Evolutionary conservation across 2,113 vertebrate genomes (phyloP).

Genomic region (Forbesichthys agassizii): DNA sequence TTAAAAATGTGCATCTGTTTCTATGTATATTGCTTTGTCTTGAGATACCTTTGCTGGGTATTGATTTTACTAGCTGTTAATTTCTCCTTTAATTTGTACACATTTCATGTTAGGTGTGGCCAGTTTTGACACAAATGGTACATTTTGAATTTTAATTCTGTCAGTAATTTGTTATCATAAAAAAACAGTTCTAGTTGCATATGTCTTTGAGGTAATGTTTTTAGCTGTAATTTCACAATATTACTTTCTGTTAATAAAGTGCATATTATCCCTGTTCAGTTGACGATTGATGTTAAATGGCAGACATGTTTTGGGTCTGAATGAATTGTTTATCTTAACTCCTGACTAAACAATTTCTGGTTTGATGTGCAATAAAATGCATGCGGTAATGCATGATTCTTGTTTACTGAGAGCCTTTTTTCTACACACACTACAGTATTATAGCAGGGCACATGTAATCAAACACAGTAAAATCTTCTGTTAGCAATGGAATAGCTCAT

Average conservation of each 20-base stretch:
- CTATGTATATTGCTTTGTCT: background rate
- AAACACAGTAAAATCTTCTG: too few species aligned
- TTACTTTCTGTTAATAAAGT: background rate
- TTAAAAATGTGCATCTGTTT: background rate
- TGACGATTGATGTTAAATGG: background rate
- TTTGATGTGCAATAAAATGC: constrained; percentile 63
- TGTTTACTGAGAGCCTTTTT: too few species aligned
- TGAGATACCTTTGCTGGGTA: background rate
- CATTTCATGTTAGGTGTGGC: background rate
- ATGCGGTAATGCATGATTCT: constrained; percentile 30
- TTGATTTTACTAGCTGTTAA: constrained; percentile 10
- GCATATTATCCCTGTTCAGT: background rate
- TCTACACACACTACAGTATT: background rate
- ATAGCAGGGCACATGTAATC: too few species aligned
- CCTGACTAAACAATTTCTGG: constrained; percentile 10
- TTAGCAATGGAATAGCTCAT: too few species aligned
- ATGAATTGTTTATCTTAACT: constrained; percentile 3
- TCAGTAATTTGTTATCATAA: background rate
- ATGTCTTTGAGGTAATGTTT: background rate
- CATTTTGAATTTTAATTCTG: too few species aligned
- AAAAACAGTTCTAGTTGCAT: background rate
- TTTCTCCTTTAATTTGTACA: background rate
- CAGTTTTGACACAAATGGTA: too few species aligned
- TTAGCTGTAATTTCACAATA: background rate
- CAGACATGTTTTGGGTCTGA: background rate